Base-by-base conservation (phyloP, 2,113 vertebrate species). In the Pteropus alecto region DNA sequence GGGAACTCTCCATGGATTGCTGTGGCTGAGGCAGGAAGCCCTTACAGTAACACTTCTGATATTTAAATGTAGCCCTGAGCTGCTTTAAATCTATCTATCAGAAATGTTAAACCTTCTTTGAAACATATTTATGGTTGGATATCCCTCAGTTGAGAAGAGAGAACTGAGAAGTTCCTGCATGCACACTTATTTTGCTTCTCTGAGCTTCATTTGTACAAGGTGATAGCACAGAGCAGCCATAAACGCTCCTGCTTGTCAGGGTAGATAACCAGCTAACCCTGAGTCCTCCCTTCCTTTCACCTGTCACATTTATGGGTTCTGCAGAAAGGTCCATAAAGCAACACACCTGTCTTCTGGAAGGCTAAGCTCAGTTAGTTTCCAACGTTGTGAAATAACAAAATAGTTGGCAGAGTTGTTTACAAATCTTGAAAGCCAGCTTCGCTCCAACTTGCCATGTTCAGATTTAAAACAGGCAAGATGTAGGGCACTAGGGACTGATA, bases 251-350 rank as follows among this genome's bases (percentile, higher is more conserved):
- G 70, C 48, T 74, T 60, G 48, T 96, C 97, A 41, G 73, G 28
- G 28, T 30, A 58, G 54, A 58, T 77, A 82, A 61, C 81, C 46
- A 78, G 78, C 82, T 94, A 97, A 12, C 35, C 63, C 71, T 1
- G 51, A 33, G 28, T 58, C 68, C 38, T 92, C 48, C 38, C 35
- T 79, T 58, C 67, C 70, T 77, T 35, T 78, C 63, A 10, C 84
- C 33, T 11, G 0, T 91, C 76, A 90, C 82, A 83, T 97, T 87
- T 79, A 93, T 79, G 88, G 56, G 88, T 87, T 94, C 82, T 91
- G 51, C 76, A 71, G 81, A 94, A 95, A 96, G 77, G 71, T 73
- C 46, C 82, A 86, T 96, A 96, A 96, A 93, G 63, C 81, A 88
- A 89, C 60, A 46, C 63, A 43, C 43, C 91, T 93, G 77, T 65